These are phyloP conservation scores for Cabera pusaria DNA, from an alignment of 2,888 invertebrate genomes.

Conservation along the genomic window DNA sequence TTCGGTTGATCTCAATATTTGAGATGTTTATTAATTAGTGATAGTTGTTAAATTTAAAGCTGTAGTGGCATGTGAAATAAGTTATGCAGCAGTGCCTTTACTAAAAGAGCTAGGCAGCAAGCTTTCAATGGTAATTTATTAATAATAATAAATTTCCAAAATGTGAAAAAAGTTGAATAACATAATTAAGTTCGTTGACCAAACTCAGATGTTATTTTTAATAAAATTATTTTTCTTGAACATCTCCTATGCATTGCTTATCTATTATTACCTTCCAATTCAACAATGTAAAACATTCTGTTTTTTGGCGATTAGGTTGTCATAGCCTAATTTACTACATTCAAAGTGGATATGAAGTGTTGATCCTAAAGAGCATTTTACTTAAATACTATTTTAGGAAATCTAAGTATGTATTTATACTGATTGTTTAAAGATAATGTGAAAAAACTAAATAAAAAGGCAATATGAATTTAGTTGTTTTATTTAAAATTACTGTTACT, in stretches of 20 bases:
- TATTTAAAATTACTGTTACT: no score
- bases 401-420: constrained; percentile 25
- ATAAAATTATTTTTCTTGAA: no score
- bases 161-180: no score
- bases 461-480: constrained; percentile 16
- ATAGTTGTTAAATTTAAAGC: constrained; percentile 8
- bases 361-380: constrained; percentile 12
- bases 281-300: no score
- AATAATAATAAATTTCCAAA: not conserved
- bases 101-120: not conserved
- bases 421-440: constrained; percentile 21
- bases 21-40: constrained; percentile 4
- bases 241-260: no score
- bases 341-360: constrained; percentile 1
- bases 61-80: constrained; percentile 5
- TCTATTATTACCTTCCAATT: no score
- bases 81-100: constrained; percentile 13
- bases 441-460: constrained; percentile 25
- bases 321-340: not conserved
- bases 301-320: no score
- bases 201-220: no score
- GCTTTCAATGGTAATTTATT: not conserved
- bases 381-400: constrained; percentile 22
- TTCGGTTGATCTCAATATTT: constrained; percentile 8
- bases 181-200: no score